Evolutionary conservation across 1,140 invertebrate species (phyloP), one percentile per base, ranked within the genome.

Genomic region (Scaptomyza graminum): DNA sequence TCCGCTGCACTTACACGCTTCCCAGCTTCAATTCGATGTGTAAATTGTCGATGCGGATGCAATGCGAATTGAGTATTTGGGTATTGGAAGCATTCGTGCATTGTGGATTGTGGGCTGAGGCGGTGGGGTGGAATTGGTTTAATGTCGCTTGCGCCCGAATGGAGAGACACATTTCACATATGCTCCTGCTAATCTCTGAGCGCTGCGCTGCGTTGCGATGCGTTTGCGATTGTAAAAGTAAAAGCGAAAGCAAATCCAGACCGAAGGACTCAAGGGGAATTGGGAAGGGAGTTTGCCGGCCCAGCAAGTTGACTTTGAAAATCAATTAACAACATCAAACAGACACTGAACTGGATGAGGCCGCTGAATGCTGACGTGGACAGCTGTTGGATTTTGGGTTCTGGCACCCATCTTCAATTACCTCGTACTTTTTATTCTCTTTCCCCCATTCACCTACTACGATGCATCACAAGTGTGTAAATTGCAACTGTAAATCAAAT

Each of bases 241-340:
- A 74, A 74, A 74, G 70, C 52, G 78, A 87, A 75, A 75, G 82
- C 78, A 71, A 70, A 70, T 63, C 56, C 37, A 22, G 12, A n/a
- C 49, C n/a, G 9, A 15, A 0, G 3, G 8, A 11, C 4, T 13
- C 11, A 28, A 9, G 37, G 3, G 15, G 51, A 5, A 12, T 1
- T 12, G 11, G 5, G 39, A 12, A 8, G 28, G 0, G 37, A 46
- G 47, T 57, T 64, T 59, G 50, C 28, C 54, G 55, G 55, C 16
- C 70, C 59, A 65, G 50, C 68, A 61, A 75, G 77, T 84, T 82
- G 89, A 90, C 84, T 90, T 90, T 90, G 88, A 90, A 90, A 90
- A 90, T 90, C 88, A 90, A 90, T 90, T 90, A 90, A 90, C 88
- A 90, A 90, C 88, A 90, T 90, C 88, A 90, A 90, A 90, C 88